These are phyloP conservation scores for Lissocephala sabroskyi DNA, from an alignment of 2,888 invertebrate species.

Conservation along the genomic window DNA sequence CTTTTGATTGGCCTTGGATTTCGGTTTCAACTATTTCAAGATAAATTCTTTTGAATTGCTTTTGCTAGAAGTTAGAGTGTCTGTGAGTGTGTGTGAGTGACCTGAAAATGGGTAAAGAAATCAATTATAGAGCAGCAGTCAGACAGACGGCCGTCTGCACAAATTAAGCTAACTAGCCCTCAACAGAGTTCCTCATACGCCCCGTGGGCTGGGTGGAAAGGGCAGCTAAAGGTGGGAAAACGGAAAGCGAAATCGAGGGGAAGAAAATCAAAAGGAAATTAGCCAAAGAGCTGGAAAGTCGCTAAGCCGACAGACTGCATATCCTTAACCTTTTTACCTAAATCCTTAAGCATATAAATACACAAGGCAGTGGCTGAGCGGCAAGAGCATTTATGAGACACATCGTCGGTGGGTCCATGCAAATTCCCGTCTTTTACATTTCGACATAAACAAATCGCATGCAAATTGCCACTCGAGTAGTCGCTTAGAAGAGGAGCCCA, in stretches of 20 bases:
- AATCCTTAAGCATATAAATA: slow-evolving; percentile 48
- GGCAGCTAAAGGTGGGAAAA: slow-evolving; percentile 56
- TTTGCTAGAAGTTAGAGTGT: no score
- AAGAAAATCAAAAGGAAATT: slow-evolving; percentile 17
- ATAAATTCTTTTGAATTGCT: slow-evolving; percentile 30
- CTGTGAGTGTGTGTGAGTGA: no score
- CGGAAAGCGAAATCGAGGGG: slow-evolving; percentile 17
- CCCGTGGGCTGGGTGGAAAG: no score
- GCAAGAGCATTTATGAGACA: slow-evolving; percentile 40
- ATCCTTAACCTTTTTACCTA: slow-evolving; percentile 62
- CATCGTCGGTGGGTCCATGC: slow-evolving; percentile 46
- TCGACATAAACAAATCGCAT: slow-evolving; percentile 54
- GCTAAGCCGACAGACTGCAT: slow-evolving; percentile 50
- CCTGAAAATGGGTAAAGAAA: no score
- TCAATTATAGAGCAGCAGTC: no score
- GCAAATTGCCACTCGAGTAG: slow-evolving; percentile 59
- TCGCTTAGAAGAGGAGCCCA: slow-evolving; percentile 1
- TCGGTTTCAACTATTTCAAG: slow-evolving; percentile 13
- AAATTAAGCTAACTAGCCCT: no score
- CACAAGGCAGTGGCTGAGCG: slow-evolving; percentile 23
- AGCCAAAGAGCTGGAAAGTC: no score
- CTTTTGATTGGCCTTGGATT: slow-evolving; percentile 36
- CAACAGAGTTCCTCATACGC: no score
- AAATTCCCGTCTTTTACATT: slow-evolving; percentile 34
- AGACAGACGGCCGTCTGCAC: no score